Base-by-base conservation (phyloP, 2,797 vertebrate species). In the Acanthornis magna region DNA sequence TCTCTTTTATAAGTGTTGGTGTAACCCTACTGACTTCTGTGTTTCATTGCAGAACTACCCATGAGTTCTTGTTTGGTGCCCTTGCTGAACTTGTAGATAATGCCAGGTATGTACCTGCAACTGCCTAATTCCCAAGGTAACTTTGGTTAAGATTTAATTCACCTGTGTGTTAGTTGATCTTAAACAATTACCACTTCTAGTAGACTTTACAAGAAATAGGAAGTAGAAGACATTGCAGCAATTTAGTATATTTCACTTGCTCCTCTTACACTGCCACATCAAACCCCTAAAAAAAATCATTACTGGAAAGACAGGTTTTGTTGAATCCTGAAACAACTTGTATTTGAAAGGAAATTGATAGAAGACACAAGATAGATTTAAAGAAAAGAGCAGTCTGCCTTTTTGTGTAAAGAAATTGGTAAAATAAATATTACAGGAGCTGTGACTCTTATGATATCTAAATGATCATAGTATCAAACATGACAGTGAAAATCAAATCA, bases 51-150 rank as follows among this genome's bases (percentile, higher is more conserved):
- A 99, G 99, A 97, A 99, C 99, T 89, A 99, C 99, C 50, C 99
- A 99, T 13, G 99, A 99, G 97, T 99, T 99, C 96, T 98, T 99
- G 89, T 99, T 99, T 97, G 99, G 99, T 96, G 99, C 99, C 72
- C 98, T 99, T 97, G 99, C 99, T 58, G 99, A 99, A 96, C 98
- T 99, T 90, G 99, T 99, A 94, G 99, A 99, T 98, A 99, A 99
- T 93, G 99, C 99, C 96, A 99, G 99, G 99, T 99, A 98, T 30
- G 97, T 98, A 83, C 47, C 51, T 25, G 43, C 81, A 30, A 87
- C 38, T 14, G 42, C 79, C 15, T n/a, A 58, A 67, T 85, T 79
- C 29, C 55, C 16, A 18, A 50, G 73, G 45, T 48, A 50, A 71
- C 77, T 73, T 77, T 8, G 11, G 62, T 88, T 27, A 32, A 73